Conservation (phyloP, 2,113 vertebrate genomes). For the Syngnathoides biaculeatus region DNA sequence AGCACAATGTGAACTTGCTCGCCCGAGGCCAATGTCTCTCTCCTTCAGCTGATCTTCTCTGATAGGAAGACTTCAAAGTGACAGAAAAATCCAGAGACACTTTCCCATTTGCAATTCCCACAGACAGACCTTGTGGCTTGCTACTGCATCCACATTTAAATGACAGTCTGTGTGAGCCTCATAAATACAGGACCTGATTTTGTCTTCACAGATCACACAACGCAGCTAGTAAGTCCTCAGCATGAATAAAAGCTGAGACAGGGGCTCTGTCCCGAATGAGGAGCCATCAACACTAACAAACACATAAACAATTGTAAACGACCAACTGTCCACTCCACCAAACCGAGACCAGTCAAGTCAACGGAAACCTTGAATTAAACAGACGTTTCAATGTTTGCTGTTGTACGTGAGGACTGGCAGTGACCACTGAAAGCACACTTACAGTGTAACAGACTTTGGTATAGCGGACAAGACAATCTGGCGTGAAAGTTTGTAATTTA, state of each 20-base stretch:
- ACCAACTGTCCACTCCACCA: conserved; percentile 61
- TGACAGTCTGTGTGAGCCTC: conserved; percentile 25
- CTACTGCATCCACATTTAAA: conserved; percentile 16
- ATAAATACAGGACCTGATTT: conserved; percentile 54
- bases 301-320: conserved; percentile 55
- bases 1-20: not conserved
- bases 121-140: conserved; percentile 11
- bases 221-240: conserved; percentile 43
- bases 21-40: conserved; percentile 25
- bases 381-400: conserved; percentile 29
- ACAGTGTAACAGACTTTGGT: not conserved
- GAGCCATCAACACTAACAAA: conserved; percentile 44
- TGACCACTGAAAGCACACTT: conserved; percentile 11
- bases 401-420: conserved; percentile 9
- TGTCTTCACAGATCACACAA: conserved; percentile 58
- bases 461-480: conserved; percentile 12
- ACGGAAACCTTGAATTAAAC: conserved; percentile 8
- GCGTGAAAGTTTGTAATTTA: conserved; percentile 28
- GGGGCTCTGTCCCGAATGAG: conserved; percentile 17
- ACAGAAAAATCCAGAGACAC: conserved; percentile 35
- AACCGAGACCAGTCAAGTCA: conserved; percentile 55
- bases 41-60: conserved; percentile 33
- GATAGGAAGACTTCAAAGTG: conserved; percentile 32
- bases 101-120: conserved; percentile 20
- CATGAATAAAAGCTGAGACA: conserved; percentile 36